A percentile compares a stretch with the other conserved stretches of the same genome.
phyloP scores from a whole-genome alignment of 1,140 invertebrate species.

The Eriocheir sinensis region DNA sequence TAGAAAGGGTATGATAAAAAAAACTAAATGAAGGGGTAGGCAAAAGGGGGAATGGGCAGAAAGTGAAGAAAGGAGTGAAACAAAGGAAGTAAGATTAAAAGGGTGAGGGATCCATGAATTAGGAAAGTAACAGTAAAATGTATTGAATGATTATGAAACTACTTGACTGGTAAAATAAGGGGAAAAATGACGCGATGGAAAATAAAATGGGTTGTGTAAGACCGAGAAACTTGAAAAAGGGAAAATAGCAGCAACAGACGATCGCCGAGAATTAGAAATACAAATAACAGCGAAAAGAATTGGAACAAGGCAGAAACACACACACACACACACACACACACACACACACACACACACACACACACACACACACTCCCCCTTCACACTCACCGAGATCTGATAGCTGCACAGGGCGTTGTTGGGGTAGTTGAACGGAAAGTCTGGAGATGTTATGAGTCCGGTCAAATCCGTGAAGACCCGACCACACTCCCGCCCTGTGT shows the following conservation, averaged over 20 bases:
- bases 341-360: neutral
- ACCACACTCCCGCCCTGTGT: neutral
- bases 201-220: neutral
- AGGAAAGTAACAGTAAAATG: neutral
- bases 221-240: too few species aligned
- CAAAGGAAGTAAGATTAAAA: neutral
- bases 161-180: neutral
- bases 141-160: neutral
- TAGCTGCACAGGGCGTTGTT: slow-evolving; percentile 44
- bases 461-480: neutral
- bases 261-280: too few species aligned
- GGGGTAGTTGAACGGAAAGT: slow-evolving; percentile 59
- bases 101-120: neutral
- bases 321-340: neutral
- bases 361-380: neutral
- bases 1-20: neutral
- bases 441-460: slow-evolving; percentile 48
- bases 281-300: too few species aligned
- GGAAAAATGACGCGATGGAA: neutral
- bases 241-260: too few species aligned
- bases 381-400: slow-evolving; percentile 43
- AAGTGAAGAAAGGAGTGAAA: neutral
- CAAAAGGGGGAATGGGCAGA: neutral
- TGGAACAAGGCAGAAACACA: neutral
- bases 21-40: neutral